Evolutionary conservation across 2,113 vertebrate species (phyloP).

Genomic region (Rhodinocichla rosea): DNA sequence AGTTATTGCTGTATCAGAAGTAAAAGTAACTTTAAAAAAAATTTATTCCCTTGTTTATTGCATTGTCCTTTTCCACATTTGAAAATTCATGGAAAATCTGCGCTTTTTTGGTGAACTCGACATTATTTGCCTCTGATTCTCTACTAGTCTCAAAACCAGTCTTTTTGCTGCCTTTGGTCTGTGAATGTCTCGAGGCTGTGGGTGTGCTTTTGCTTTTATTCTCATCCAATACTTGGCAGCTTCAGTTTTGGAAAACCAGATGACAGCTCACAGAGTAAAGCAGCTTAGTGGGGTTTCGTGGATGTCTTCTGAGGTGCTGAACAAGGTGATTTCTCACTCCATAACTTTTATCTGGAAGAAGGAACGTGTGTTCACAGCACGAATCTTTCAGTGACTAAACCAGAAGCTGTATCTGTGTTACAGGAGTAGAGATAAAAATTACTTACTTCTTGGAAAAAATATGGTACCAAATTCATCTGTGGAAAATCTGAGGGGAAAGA

Average conservation of each 20-base stretch:
- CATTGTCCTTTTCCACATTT: not conserved
- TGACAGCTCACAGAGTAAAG: not conserved
- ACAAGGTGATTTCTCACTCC: not conserved
- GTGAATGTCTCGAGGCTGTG: not conserved
- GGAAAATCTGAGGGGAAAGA: not conserved
- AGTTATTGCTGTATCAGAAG: not conserved
- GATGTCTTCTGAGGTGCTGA: not conserved
- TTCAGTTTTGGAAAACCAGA: not conserved
- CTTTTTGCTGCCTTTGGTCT: not conserved
- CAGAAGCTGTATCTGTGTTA: not conserved
- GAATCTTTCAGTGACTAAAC: not conserved
- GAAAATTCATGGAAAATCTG: not conserved
- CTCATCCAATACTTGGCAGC: not conserved
- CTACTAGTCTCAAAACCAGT: not conserved
- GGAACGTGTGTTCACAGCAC: not conserved
- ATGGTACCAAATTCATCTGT: not conserved
- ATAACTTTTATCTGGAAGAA: not conserved
- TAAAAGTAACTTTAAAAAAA: not conserved
- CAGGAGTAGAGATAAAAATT: not conserved
- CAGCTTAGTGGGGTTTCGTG: not conserved
- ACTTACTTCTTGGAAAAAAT: not conserved
- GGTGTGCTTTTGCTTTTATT: not conserved
- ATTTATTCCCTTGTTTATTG: not conserved
- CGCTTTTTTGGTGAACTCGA: not conserved
- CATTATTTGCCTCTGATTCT: not conserved